phyloP scores from a whole-genome alignment of 2,888 invertebrate genomes.

The Apoda limacodes region DNA sequence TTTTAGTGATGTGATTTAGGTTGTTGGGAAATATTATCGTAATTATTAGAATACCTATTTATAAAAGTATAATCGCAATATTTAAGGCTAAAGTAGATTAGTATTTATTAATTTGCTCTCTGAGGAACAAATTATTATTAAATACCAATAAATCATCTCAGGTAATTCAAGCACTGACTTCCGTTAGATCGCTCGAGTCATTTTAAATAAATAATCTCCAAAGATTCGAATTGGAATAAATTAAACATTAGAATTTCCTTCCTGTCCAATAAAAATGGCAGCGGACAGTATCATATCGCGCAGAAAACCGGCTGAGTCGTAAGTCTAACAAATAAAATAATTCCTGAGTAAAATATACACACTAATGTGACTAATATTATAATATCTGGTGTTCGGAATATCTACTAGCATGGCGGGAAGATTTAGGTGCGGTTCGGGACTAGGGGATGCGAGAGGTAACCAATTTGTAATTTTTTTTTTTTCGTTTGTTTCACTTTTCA shows the following conservation, averaged over 20 bases:
- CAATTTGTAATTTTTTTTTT: constrained; percentile 16
- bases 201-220: constrained; percentile 49
- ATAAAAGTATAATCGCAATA: too few relatives aligned
- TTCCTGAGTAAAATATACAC: constrained; percentile 60
- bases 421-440: constrained; percentile 50
- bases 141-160: too few relatives aligned
- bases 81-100: too few relatives aligned
- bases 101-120: too few relatives aligned
- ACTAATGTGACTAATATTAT: constrained; percentile 69
- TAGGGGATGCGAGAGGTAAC: constrained; percentile 27
- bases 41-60: too few relatives aligned
- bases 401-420: constrained; percentile 61
- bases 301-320: constrained; percentile 54
- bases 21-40: too few relatives aligned
- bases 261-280: constrained; percentile 65
- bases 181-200: too few relatives aligned
- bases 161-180: too few relatives aligned
- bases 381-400: constrained; percentile 60
- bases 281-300: constrained; percentile 51
- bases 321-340: constrained; percentile 67
- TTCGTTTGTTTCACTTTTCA: constrained; percentile 13
- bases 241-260: constrained; percentile 64
- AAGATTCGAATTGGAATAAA: constrained; percentile 53
- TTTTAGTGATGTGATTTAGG: too few relatives aligned
- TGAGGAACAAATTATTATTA: too few relatives aligned